A percentile compares a stretch with the other conserved stretches of the same genome.
Evolutionary conservation across 2,797 vertebrate species (phyloP).

Genomic region (Girardinus metallicus): DNA sequence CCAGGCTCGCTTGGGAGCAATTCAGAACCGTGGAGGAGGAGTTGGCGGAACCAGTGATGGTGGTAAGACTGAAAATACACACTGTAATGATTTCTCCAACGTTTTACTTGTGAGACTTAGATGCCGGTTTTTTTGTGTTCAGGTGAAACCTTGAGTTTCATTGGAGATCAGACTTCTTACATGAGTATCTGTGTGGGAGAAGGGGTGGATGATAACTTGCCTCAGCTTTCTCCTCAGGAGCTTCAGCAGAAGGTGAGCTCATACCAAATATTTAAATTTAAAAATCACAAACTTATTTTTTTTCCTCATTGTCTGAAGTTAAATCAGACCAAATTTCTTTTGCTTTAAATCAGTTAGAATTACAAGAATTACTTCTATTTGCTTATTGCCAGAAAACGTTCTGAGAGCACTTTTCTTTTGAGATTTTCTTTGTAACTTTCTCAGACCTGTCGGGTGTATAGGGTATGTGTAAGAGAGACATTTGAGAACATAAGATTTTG

Average conservation of each 20-base stretch:
- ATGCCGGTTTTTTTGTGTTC: slow-evolving; percentile 14
- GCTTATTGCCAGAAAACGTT: too few relatives aligned
- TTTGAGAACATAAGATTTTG: too few relatives aligned
- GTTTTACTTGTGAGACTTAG: not conserved
- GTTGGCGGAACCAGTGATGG: slow-evolving; percentile 81
- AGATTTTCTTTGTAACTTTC: too few relatives aligned
- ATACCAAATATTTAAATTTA: slow-evolving; percentile 5
- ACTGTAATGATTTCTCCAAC: not conserved
- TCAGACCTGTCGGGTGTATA: too few relatives aligned
- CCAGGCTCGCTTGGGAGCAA: slow-evolving; percentile 83
- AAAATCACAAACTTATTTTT: too few relatives aligned
- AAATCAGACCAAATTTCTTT: too few relatives aligned
- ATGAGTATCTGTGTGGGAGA: slow-evolving; percentile 94
- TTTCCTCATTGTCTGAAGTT: too few relatives aligned
- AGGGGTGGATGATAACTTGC: slow-evolving; percentile 79
- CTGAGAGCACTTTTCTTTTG: too few relatives aligned
- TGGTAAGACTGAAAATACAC: slow-evolving; percentile 48
- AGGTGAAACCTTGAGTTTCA: slow-evolving; percentile 90
- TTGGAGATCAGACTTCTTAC: slow-evolving; percentile 95
- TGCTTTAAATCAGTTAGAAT: too few relatives aligned
- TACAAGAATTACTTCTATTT: too few relatives aligned
- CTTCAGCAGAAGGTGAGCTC: slow-evolving; percentile 88
- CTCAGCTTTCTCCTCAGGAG: slow-evolving; percentile 86
- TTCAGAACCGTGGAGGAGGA: slow-evolving; percentile 82
- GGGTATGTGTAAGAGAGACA: too few relatives aligned